These are phyloP conservation scores for Odontophorus gujanensis DNA, from an alignment of 2,113 vertebrate species.

Conservation along the genomic window DNA sequence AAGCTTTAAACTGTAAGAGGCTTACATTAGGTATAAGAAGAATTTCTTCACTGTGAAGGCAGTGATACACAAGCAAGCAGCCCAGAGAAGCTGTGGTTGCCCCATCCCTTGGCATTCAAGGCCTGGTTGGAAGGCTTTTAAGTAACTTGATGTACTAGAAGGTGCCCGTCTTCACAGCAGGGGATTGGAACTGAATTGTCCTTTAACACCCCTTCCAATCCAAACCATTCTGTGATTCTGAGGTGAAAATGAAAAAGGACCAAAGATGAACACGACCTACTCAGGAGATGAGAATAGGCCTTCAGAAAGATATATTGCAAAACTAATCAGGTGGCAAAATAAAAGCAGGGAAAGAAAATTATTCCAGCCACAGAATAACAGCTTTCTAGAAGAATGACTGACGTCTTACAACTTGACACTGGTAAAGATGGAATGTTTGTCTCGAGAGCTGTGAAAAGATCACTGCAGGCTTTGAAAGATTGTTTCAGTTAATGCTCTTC, in stretches of 20 bases:
- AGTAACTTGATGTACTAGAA: no score
- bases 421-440: neutral
- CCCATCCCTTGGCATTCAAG: neutral
- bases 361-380: neutral
- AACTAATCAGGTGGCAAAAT: neutral
- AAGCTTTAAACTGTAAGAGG: neutral
- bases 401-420: neutral
- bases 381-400: neutral
- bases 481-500: neutral
- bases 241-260: neutral
- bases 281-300: neutral
- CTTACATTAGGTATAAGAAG: neutral
- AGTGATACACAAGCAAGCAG: neutral
- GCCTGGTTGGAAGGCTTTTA: neutral
- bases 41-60: neutral
- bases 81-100: neutral
- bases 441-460: constrained; percentile 2
- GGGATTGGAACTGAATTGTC: neutral
- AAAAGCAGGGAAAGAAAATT: neutral
- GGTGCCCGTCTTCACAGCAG: neutral
- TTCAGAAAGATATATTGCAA: neutral
- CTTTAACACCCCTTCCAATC: neutral
- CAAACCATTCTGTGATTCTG: neutral
- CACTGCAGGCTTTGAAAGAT: neutral
- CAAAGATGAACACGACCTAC: neutral